A percentile compares a stretch with the other conserved stretches of the same genome.
phyloP scores from a whole-genome alignment of 37 sponge, comb jelly and placozoan genomes.

The Agelas oroides region DNA sequence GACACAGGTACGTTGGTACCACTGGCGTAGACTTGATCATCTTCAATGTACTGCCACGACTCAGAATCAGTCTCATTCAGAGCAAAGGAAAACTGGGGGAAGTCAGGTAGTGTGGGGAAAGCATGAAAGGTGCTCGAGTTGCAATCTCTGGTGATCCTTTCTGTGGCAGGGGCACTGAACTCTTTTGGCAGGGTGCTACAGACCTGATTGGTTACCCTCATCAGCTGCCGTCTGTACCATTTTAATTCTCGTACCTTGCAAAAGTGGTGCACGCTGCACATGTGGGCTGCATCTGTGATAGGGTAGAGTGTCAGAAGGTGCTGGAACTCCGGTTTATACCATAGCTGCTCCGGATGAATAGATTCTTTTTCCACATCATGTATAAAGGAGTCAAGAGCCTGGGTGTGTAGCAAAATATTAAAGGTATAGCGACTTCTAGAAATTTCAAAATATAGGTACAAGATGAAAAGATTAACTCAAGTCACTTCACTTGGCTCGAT shows the following conservation, averaged over 20 bases:
- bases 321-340: conserved; percentile 6
- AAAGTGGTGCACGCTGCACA: conserved; percentile 33
- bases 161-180: neutral
- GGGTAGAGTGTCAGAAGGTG: conserved; percentile 28
- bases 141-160: neutral
- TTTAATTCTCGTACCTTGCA: conserved; percentile 2
- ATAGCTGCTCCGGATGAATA: conserved; percentile 10
- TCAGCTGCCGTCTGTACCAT: too few species aligned
- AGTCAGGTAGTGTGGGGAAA: too few species aligned
- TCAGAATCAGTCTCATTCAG: neutral
- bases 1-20: neutral
- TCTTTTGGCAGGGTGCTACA: too few species aligned
- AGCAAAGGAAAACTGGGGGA: neutral
- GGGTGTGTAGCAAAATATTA: neutral
- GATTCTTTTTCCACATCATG: neutral
- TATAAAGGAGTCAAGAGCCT: neutral
- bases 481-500: too few species aligned
- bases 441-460: too few species aligned
- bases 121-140: neutral
- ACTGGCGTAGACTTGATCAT: neutral
- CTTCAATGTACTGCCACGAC: neutral
- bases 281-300: conserved; percentile 18
- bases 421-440: too few species aligned
- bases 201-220: too few species aligned
- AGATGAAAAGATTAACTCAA: too few species aligned